A percentile compares a stretch with the other conserved stretches of the same genome.
Conservation (phyloP, 1,140 invertebrate genomes). For the Drosophila takahashii region DNA sequence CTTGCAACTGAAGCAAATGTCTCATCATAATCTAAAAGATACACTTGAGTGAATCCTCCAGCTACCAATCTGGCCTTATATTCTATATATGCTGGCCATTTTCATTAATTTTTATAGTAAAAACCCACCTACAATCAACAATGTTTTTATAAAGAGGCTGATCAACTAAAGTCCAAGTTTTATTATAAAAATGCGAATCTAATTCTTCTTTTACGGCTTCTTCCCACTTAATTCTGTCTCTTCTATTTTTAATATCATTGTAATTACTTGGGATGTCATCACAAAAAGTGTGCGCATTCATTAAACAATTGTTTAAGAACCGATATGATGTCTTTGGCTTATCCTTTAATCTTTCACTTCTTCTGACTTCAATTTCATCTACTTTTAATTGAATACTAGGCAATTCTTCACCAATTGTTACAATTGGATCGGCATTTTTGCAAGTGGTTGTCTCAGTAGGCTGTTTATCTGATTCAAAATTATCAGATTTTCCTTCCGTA, state of each 20-base stretch:
- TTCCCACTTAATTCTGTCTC: constrained; percentile 3
- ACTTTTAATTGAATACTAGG: constrained; percentile 8
- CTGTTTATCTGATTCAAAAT: constrained; percentile 20
- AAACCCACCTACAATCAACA: too few relatives aligned
- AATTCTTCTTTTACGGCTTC: neutral
- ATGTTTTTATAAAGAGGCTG: too few relatives aligned
- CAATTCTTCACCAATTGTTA: constrained; percentile 2
- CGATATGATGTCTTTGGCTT: too few relatives aligned
- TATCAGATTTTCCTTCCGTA: constrained; percentile 14
- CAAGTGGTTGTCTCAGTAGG: constrained; percentile 9
- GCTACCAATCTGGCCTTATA: too few relatives aligned
- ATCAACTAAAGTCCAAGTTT: neutral
- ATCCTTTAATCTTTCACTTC: constrained; percentile 14
- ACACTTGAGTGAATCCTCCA: too few relatives aligned
- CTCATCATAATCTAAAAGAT: too few relatives aligned
- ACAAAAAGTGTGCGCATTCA: constrained; percentile 3
- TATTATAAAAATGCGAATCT: too few relatives aligned
- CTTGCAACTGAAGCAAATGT: too few relatives aligned
- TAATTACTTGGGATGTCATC: constrained; percentile 2
- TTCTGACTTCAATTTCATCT: constrained; percentile 7
- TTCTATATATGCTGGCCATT: too few relatives aligned
- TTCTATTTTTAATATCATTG: constrained; percentile 15
- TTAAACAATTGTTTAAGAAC: constrained; percentile 6
- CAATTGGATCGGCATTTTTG: constrained; percentile 11
- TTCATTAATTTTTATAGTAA: too few relatives aligned